Evolutionary conservation across 2,888 invertebrate species (phyloP).

Genomic region (Nephrotoma guestfalica): DNA sequence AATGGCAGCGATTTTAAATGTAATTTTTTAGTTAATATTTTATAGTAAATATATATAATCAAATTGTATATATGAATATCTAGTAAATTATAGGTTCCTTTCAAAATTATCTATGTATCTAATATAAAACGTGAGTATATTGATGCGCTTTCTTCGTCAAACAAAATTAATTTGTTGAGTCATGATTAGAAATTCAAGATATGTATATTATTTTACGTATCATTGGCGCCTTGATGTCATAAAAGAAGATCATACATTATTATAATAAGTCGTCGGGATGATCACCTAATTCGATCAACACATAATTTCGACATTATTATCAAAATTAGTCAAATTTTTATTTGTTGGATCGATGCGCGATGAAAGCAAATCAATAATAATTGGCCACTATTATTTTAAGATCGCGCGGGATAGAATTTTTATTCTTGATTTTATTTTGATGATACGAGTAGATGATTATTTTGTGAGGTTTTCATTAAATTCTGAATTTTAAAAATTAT

Average conservation of each 20-base stretch:
- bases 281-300: not conserved
- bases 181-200: not conserved
- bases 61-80: too few species aligned
- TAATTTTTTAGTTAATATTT: not conserved
- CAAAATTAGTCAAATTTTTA: not conserved
- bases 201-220: not conserved
- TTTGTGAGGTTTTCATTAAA: not conserved
- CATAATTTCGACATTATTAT: not conserved
- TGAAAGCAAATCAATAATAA: not conserved
- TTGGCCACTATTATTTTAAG: not conserved
- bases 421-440: not conserved
- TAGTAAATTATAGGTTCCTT: not conserved
- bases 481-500: not conserved
- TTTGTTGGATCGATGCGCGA: not conserved
- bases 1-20: not conserved
- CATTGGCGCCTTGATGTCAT: not conserved
- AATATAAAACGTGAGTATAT: not conserved
- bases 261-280: not conserved
- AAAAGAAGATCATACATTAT: not conserved
- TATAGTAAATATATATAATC: not conserved
- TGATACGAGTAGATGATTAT: not conserved
- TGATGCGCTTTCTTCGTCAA: not conserved
- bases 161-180: not conserved
- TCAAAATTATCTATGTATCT: not conserved
- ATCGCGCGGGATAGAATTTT: not conserved